Evolutionary conservation across 2,888 invertebrate species (phyloP).

Genomic region (Acronicta leporina): DNA sequence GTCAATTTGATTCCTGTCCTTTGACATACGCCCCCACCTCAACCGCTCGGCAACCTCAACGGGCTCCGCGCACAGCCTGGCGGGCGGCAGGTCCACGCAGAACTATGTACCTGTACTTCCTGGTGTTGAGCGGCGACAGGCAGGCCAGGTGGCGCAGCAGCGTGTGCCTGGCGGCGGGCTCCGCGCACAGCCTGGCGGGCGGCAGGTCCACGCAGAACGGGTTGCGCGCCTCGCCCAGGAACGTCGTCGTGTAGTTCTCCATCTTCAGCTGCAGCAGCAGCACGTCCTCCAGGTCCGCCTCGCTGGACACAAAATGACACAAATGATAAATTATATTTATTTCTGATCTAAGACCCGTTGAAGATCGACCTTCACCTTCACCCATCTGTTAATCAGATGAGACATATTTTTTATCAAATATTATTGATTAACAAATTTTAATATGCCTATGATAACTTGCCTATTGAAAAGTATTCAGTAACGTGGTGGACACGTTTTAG

Average conservation of each 20-base stretch:
- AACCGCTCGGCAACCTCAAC: no score
- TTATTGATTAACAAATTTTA: no score
- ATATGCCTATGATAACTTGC: no score
- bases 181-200: conserved; percentile 59
- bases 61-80: conserved; percentile 58
- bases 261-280: conserved; percentile 89
- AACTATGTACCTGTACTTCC: conserved; percentile 72
- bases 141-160: conserved; percentile 75
- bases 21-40: no score
- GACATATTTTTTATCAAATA: no score
- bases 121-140: conserved; percentile 69
- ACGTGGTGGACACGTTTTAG: no score
- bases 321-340: no score
- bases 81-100: conserved; percentile 81
- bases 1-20: no score
- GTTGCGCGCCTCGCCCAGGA: conserved; percentile 88
- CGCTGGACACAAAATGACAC: conserved; percentile 88
- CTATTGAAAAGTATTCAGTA: no score
- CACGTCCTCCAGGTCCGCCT: conserved; percentile 93
- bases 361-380: no score
- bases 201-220: conserved; percentile 83
- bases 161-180: conserved; percentile 67
- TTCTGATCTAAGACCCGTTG: no score
- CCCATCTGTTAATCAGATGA: no score
- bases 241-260: conserved; percentile 89